phyloP scores from a whole-genome alignment of 2,888 invertebrate genomes.

The Volucella bombylans region DNA sequence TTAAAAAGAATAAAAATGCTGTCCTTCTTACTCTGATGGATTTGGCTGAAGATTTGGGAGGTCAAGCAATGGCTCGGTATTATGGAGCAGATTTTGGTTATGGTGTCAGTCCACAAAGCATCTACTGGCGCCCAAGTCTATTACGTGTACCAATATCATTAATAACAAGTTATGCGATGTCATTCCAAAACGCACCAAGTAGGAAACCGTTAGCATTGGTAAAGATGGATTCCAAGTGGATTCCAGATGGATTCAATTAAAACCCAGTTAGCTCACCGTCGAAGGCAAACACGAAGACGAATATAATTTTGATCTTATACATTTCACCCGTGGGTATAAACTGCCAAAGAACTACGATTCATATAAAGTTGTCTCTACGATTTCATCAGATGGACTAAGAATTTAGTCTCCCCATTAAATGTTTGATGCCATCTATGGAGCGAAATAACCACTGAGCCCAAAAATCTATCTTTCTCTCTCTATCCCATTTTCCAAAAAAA shows the following conservation, averaged over 20 bases:
- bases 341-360: slow-evolving; percentile 87
- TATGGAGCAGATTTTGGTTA: slow-evolving; percentile 76
- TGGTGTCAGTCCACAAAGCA: slow-evolving; percentile 79
- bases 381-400: slow-evolving; percentile 91
- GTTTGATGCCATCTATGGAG: no score
- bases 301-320: slow-evolving; percentile 89
- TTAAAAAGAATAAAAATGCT: slow-evolving; percentile 76
- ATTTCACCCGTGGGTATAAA: slow-evolving; percentile 88
- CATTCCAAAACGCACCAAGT: no score
- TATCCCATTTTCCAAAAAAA: no score
- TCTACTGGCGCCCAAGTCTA: slow-evolving; percentile 77
- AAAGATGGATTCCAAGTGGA: slow-evolving; percentile 87
- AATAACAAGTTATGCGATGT: slow-evolving; percentile 78
- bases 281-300: slow-evolving; percentile 90
- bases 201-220: slow-evolving; percentile 79
- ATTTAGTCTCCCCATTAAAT: no score
- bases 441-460: no score
- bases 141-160: slow-evolving; percentile 75
- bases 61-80: slow-evolving; percentile 77
- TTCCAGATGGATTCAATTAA: slow-evolving; percentile 87
- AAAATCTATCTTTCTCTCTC: no score
- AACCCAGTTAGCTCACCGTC: slow-evolving; percentile 87
- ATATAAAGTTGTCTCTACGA: slow-evolving; percentile 87
- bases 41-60: slow-evolving; percentile 77
- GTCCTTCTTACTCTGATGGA: slow-evolving; percentile 78